Conservation (phyloP, 2,113 vertebrate genomes). For the Guaruba guarouba region DNA sequence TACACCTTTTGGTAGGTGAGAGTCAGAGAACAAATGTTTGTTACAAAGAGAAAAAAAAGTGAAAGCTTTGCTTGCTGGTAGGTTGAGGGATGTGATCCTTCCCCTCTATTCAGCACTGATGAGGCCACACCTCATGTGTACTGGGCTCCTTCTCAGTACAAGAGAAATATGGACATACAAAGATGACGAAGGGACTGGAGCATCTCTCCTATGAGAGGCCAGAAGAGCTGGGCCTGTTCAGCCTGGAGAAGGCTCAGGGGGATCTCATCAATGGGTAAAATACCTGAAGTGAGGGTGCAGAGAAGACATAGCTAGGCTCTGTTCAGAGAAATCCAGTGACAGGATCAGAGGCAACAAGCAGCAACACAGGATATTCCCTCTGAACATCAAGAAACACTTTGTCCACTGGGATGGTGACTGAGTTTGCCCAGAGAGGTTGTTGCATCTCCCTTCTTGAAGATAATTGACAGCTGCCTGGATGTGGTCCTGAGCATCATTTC, state of each 20-base stretch:
- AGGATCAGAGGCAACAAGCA: background rate
- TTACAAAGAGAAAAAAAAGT: background rate
- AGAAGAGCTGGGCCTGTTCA: background rate
- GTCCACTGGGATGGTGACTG: background rate
- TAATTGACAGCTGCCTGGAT: background rate
- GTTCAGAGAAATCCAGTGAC: background rate
- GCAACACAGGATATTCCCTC: background rate
- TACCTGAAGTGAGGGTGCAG: background rate
- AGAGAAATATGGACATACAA: accelerated
- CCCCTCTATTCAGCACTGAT: background rate
- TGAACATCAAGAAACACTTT: background rate
- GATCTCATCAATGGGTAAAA: background rate
- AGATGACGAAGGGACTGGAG: background rate
- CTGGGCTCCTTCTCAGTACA: background rate
- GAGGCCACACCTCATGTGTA: background rate
- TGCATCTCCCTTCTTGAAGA: background rate
- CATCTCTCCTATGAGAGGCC: background rate
- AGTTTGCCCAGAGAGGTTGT: background rate
- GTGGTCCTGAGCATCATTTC: background rate
- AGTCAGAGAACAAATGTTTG: background rate
- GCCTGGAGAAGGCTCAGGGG: background rate
- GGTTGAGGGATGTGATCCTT: background rate
- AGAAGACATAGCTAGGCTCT: background rate
- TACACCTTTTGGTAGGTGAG: background rate
- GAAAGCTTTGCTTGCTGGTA: background rate